Percentiles rank a stretch among this genome's conserved stretches.
Conservation (phyloP, 2,113 vertebrate species). For the Phrynosoma platyrhinos region DNA sequence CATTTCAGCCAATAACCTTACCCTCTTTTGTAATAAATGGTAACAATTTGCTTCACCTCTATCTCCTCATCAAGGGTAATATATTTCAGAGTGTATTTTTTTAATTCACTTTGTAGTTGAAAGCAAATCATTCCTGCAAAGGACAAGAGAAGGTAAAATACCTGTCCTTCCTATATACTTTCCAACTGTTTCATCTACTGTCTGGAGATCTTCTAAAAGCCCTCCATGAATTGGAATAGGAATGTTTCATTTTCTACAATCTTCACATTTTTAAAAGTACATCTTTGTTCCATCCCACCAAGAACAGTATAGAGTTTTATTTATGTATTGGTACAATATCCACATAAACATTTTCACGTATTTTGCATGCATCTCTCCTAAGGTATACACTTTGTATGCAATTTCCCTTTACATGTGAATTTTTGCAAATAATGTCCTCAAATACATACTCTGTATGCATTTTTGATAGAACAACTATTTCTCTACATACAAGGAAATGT, state of each 20-base stretch:
- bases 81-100: not conserved
- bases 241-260: not conserved
- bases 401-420: too few species aligned
- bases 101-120: too few species aligned
- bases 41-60: not conserved
- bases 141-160: not conserved
- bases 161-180: not conserved
- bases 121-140: not conserved
- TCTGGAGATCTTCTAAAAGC: not conserved
- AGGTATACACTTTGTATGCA: not conserved
- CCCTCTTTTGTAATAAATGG: not conserved
- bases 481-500: too few species aligned
- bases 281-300: too few species aligned
- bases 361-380: not conserved
- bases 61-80: not conserved
- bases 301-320: too few species aligned
- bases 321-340: too few species aligned
- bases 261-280: too few species aligned
- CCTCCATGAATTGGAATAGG: not conserved
- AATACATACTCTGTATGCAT: too few species aligned
- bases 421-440: too few species aligned
- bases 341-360: too few species aligned
- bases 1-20: not conserved
- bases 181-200: not conserved
- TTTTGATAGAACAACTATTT: too few species aligned